These are phyloP conservation scores for Heteromurus nitidus DNA, from an alignment of 2,888 invertebrate genomes.

Conservation along the genomic window DNA sequence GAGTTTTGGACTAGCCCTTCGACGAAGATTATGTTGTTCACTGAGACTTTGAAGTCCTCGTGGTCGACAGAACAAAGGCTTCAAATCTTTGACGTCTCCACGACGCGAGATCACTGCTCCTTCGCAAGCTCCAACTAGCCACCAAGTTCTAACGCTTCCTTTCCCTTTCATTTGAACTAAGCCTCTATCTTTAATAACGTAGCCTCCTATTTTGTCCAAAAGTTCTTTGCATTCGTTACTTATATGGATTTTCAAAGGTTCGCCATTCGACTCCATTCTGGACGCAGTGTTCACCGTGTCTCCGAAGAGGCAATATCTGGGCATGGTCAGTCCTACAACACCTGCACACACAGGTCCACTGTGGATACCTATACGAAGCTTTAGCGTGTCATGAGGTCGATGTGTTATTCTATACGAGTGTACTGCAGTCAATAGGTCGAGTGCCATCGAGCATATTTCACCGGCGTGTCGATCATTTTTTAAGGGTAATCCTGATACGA, in stretches of 20 bases:
- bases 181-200: slow-evolving; percentile 87
- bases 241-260: slow-evolving; percentile 91
- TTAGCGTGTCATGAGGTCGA: slow-evolving; percentile 88
- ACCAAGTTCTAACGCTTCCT: slow-evolving; percentile 86
- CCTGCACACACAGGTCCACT: slow-evolving; percentile 91
- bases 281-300: slow-evolving; percentile 93
- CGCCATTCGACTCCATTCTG: slow-evolving; percentile 93
- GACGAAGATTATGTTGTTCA: slow-evolving; percentile 71
- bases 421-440: slow-evolving; percentile 91
- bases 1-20: slow-evolving; percentile 72
- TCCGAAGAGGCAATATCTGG: slow-evolving; percentile 92
- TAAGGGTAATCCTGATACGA: slow-evolving; percentile 89
- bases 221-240: slow-evolving; percentile 88
- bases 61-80: slow-evolving; percentile 86
- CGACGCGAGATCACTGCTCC: slow-evolving; percentile 83
- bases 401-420: slow-evolving; percentile 93
- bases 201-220: slow-evolving; percentile 89
- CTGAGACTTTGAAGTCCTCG: slow-evolving; percentile 56
- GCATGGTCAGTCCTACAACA: slow-evolving; percentile 89
- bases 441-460: slow-evolving; percentile 93
- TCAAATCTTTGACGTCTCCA: slow-evolving; percentile 83
- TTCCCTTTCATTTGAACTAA: slow-evolving; percentile 91
- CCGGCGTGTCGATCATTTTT: slow-evolving; percentile 88
- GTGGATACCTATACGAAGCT: slow-evolving; percentile 91
- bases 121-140: slow-evolving; percentile 87